Percentiles rank a stretch among this genome's conserved stretches.
Evolutionary conservation across 2,113 vertebrate species (phyloP).

Genomic region (Hypocryptadius cinnamomeus): DNA sequence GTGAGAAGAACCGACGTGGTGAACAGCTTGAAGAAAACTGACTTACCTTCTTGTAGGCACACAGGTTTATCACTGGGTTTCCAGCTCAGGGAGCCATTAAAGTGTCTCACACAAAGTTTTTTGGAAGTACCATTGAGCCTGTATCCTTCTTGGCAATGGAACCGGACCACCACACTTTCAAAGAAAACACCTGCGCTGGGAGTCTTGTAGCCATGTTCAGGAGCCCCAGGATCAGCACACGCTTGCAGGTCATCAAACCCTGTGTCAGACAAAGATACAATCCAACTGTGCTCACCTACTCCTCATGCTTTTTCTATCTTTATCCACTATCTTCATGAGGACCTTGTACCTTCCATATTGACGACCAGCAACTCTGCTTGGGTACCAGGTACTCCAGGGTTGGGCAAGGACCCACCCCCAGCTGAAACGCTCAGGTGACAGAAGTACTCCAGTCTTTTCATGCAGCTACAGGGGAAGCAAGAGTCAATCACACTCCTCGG

Average conservation of each 20-base stretch:
- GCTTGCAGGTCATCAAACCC: conserved; percentile 70
- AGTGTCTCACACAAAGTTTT: conserved; percentile 73
- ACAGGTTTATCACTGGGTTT: conserved; percentile 74
- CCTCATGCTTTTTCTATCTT: background rate
- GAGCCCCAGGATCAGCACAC: conserved; percentile 77
- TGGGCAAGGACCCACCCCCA: background rate
- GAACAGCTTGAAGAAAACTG: background rate
- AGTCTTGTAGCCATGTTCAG: conserved; percentile 77
- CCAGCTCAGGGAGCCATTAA: conserved; percentile 80
- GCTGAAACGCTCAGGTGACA: background rate
- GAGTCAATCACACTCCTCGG: background rate
- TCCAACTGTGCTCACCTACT: background rate
- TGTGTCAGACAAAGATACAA: conserved; percentile 21
- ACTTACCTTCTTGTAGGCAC: conserved; percentile 82
- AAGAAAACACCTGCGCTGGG: conserved; percentile 74
- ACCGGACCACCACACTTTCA: conserved; percentile 74
- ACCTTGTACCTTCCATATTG: background rate
- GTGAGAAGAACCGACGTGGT: background rate
- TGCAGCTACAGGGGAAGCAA: background rate
- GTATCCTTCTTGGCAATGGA: conserved; percentile 80
- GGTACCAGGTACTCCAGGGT: background rate
- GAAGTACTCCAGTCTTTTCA: background rate
- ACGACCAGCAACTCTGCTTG: background rate
- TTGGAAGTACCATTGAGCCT: conserved; percentile 78
- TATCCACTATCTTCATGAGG: background rate